These are phyloP conservation scores for Morus bassanus DNA, from an alignment of 2,797 vertebrate species.

Conservation along the genomic window DNA sequence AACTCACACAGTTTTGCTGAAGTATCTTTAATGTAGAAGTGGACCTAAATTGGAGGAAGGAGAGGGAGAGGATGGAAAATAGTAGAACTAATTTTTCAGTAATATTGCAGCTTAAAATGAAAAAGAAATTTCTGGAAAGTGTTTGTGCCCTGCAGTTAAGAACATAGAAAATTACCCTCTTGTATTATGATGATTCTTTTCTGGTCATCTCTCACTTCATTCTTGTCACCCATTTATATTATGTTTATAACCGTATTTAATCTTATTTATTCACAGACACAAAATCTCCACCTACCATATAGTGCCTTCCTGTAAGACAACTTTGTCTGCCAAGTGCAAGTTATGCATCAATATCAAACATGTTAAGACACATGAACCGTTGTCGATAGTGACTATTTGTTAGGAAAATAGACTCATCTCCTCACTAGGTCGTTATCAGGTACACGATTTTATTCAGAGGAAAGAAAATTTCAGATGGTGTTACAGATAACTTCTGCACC, in stretches of 20 bases:
- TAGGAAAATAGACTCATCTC: neutral
- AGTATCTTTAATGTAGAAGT: neutral
- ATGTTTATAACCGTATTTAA: neutral
- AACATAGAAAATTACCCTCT: neutral
- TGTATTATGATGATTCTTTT: neutral
- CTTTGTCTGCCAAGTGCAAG: neutral
- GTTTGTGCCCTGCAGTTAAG: neutral
- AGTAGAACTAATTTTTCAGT: neutral
- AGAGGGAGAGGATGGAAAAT: neutral
- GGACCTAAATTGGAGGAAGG: neutral
- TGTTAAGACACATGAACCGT: rapidly evolving
- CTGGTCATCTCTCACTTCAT: neutral
- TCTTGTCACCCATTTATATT: neutral
- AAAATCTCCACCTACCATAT: neutral
- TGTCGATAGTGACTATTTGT: neutral
- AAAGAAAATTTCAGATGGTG: neutral
- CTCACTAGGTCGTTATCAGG: neutral
- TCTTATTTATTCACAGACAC: neutral
- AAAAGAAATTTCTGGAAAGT: neutral
- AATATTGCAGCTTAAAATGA: neutral
- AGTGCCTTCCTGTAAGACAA: neutral
- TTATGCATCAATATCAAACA: neutral
- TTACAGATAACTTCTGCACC: neutral
- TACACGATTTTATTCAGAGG: neutral
- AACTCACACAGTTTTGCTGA: neutral